Conservation (phyloP, 2,888 invertebrate genomes). For the Ormyrus pomaceus region DNA sequence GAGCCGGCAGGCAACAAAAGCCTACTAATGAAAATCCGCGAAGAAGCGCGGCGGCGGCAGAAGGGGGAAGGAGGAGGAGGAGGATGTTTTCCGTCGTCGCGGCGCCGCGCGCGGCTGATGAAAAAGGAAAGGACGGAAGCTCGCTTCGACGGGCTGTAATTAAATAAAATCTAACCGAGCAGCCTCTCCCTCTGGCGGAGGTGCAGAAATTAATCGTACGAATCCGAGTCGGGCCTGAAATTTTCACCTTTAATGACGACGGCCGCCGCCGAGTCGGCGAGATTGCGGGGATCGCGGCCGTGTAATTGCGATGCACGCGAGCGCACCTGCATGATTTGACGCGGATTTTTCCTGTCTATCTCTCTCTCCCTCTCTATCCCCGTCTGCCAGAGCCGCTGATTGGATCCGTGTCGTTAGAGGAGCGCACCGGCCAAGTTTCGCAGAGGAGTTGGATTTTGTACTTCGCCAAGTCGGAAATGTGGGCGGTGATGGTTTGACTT, state of each 20-base stretch:
- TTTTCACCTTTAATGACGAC: conserved; percentile 35
- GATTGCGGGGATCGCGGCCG: conserved; percentile 12
- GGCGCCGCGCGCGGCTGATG: no score
- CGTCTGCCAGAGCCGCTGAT: no score
- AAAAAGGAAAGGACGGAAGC: no score
- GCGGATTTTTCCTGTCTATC: neutral
- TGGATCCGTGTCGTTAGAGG: no score
- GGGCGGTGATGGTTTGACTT: no score
- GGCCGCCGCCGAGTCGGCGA: neutral
- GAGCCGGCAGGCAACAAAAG: conserved; percentile 24
- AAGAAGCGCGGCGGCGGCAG: no score
- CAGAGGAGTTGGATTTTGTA: no score
- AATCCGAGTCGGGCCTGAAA: conserved; percentile 23
- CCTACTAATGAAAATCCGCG: conserved; percentile 46
- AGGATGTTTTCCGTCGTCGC: no score
- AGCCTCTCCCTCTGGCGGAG: no score
- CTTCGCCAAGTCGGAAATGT: no score
- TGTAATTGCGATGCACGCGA: conserved; percentile 19
- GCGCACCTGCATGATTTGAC: neutral
- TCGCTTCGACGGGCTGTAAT: conserved; percentile 33
- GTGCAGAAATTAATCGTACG: conserved; percentile 34
- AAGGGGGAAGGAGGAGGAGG: no score
- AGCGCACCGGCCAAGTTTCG: neutral
- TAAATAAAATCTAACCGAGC: conserved; percentile 37
- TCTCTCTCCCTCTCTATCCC: no score